These are phyloP conservation scores for Ectemnius lituratus DNA, from an alignment of 2,888 invertebrate genomes.

Conservation along the genomic window DNA sequence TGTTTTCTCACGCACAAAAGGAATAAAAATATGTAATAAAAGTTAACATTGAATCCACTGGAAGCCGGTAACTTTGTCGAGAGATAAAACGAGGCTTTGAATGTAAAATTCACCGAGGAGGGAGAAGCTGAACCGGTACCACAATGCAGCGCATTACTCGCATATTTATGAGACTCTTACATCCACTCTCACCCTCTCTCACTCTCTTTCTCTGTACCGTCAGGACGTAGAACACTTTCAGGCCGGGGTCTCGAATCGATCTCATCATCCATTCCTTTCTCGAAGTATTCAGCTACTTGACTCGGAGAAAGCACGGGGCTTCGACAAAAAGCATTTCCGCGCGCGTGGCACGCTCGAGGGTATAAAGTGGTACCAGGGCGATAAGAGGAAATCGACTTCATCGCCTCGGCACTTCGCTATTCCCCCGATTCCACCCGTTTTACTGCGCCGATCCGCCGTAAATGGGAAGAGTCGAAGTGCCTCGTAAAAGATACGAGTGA, in stretches of 20 bases:
- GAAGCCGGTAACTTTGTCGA: too few species aligned
- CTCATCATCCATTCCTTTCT: not conserved
- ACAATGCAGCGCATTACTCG: conserved; percentile 2
- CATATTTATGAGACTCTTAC: conserved; percentile 3
- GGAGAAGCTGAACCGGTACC: not conserved
- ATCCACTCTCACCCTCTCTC: not conserved
- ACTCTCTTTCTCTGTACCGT: not conserved
- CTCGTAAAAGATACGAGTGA: conserved; percentile 55
- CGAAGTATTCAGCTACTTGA: conserved; percentile 1
- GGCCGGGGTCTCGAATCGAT: conserved; percentile 1
- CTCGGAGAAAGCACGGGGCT: conserved; percentile 3
- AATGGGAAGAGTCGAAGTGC: conserved; percentile 48
- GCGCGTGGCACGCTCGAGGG: conserved; percentile 19
- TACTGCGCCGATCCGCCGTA: conserved; percentile 60
- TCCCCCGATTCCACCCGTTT: conserved; percentile 61
- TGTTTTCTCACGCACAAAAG: too few species aligned
- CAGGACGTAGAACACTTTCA: not conserved
- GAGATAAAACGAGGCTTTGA: too few species aligned
- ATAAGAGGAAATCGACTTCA: conserved; percentile 43
- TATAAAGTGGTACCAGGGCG: conserved; percentile 37
- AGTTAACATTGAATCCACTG: too few species aligned
- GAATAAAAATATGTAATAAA: too few species aligned
- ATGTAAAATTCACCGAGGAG: not conserved
- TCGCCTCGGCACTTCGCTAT: conserved; percentile 35
- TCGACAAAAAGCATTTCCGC: conserved; percentile 14